phyloP scores from a whole-genome alignment of 2,797 vertebrate species.

The Anisognathus igniventris region DNA sequence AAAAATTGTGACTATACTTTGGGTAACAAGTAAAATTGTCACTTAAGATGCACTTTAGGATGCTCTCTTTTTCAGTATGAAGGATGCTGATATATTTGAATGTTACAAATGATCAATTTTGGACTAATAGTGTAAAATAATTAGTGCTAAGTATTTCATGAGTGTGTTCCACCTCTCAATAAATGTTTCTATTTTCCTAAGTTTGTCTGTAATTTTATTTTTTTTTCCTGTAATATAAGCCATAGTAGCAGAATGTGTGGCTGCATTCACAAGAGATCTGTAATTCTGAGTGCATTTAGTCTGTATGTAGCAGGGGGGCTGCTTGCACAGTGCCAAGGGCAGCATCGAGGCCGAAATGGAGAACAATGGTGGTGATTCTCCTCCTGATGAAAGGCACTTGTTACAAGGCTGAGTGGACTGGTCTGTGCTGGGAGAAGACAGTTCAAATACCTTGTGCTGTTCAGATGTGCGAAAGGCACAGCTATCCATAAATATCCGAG shows the following conservation, averaged over 20 bases:
- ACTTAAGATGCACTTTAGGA: neutral
- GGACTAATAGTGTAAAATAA: neutral
- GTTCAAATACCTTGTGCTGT: neutral
- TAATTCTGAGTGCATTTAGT: neutral
- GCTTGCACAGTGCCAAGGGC: neutral
- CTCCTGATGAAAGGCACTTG: neutral
- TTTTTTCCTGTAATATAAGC: neutral
- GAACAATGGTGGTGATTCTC: neutral
- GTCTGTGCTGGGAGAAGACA: neutral
- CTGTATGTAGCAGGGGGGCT: neutral
- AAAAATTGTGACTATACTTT: neutral
- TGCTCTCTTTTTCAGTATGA: neutral
- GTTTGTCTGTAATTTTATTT: neutral
- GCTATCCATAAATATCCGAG: neutral
- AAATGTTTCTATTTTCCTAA: conserved; percentile 31
- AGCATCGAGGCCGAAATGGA: neutral
- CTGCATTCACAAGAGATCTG: neutral
- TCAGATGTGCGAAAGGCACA: neutral
- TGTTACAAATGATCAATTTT: neutral
- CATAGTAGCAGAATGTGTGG: neutral
- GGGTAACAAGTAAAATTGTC: neutral
- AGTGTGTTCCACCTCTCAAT: neutral
- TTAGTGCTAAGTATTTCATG: neutral
- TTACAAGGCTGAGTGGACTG: neutral
- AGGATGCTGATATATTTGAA: neutral